Conservation (phyloP, 2,797 vertebrate species). For the Pipistrellus pipistrellus region DNA sequence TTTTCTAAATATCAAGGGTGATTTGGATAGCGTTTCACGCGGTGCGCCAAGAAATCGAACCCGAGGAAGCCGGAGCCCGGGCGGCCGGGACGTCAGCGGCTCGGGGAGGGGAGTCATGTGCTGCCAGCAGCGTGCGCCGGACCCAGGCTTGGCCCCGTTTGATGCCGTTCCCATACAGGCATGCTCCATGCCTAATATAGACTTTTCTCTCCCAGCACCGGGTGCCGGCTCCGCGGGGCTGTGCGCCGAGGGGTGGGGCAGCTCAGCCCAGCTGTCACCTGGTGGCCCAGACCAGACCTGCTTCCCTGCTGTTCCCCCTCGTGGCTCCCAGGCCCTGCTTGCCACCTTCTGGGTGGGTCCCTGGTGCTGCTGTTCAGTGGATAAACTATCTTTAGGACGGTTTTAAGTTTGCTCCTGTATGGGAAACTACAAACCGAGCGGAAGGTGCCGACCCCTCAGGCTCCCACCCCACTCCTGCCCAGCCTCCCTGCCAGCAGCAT, state of each 20-base stretch:
- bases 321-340: neutral
- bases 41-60: constrained; percentile 84
- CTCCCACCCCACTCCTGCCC: accelerated
- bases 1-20: constrained; percentile 89
- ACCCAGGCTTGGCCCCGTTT: constrained; percentile 92
- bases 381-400: neutral
- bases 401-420: neutral
- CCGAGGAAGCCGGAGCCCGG: constrained; percentile 76
- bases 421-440: neutral
- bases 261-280: constrained; percentile 1
- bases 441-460: neutral
- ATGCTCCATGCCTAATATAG: constrained; percentile 64
- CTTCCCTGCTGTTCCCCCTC: neutral
- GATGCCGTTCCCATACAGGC: constrained; percentile 81
- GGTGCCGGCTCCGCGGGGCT: constrained; percentile 8
- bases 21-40: constrained; percentile 84
- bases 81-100: constrained; percentile 88
- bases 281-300: neutral
- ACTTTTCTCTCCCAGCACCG: constrained; percentile 65
- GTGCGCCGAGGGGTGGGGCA: neutral
- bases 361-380: neutral
- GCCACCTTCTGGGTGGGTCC: neutral
- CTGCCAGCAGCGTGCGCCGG: constrained; percentile 89
- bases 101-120: constrained; percentile 90
- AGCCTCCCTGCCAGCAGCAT: neutral